phyloP scores from a whole-genome alignment of 2,797 vertebrate genomes.

The Pagetopsis macropterus region DNA sequence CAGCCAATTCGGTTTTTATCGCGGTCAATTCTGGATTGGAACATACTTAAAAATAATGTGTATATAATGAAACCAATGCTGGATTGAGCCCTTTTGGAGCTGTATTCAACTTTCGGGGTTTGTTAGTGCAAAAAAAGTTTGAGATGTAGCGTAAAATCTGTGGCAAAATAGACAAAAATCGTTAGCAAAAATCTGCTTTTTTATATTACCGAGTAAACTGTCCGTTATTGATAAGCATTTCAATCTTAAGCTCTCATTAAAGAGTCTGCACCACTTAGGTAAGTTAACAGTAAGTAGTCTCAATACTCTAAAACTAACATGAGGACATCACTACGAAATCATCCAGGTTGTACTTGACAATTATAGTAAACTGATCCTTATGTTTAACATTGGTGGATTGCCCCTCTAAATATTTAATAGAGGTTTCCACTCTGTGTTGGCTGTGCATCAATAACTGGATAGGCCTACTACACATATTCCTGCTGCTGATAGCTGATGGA shows the following conservation, averaged over 20 bases:
- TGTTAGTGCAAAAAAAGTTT: background rate
- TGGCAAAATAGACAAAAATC: background rate
- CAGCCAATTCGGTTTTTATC: background rate
- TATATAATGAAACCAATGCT: background rate
- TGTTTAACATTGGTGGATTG: background rate
- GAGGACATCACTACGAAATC: background rate
- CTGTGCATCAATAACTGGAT: background rate
- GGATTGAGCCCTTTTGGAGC: no score
- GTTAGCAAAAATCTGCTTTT: background rate
- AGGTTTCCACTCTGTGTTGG: background rate
- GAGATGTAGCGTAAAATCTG: no score
- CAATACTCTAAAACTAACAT: background rate
- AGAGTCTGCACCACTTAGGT: background rate
- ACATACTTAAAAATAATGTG: background rate
- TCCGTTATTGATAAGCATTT: no score
- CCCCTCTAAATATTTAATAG: slow-evolving; percentile 4
- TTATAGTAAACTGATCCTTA: background rate
- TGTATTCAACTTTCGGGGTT: background rate
- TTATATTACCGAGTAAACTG: background rate
- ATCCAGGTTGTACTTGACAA: background rate
- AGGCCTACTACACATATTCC: background rate
- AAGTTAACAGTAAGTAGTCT: background rate
- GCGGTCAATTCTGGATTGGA: no score
- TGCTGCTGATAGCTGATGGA: background rate
- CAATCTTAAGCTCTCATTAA: background rate